Conservation (phyloP, 2,113 vertebrate species). For the Hyperopisus bebe region DNA sequence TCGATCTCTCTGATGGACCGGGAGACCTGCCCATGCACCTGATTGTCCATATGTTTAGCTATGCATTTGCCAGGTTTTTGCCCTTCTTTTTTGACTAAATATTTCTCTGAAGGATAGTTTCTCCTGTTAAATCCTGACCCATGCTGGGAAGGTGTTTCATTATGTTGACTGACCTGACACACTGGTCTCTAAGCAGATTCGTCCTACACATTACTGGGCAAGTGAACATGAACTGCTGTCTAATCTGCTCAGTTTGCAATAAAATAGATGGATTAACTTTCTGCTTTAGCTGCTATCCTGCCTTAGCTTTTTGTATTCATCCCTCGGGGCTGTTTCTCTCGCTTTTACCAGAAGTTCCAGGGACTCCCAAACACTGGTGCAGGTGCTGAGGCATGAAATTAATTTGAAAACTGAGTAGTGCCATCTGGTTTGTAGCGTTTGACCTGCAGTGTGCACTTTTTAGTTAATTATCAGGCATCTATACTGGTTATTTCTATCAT, state of each 20-base stretch:
- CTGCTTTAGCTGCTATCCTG: neutral
- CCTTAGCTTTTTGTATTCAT: neutral
- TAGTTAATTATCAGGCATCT: neutral
- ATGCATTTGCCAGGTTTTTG: neutral
- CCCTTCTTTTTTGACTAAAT: neutral
- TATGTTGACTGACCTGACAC: neutral
- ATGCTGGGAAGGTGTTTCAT: neutral
- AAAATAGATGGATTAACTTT: neutral
- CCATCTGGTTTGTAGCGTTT: neutral
- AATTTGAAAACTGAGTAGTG: slow-evolving; percentile 1
- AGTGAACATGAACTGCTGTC: neutral
- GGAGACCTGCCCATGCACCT: neutral
- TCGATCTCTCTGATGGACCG: neutral
- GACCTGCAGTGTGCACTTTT: neutral
- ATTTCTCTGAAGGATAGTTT: neutral
- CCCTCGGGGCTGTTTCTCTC: neutral
- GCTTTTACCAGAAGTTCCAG: neutral
- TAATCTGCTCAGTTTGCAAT: neutral
- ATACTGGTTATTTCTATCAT: neutral
- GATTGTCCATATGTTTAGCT: neutral
- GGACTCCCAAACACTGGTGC: neutral
- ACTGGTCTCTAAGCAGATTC: neutral
- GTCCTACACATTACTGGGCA: neutral
- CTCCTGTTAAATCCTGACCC: neutral
- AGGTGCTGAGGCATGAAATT: neutral